Conservation (phyloP, 2,797 vertebrate species). For the Kryptolebias ocellatus region DNA sequence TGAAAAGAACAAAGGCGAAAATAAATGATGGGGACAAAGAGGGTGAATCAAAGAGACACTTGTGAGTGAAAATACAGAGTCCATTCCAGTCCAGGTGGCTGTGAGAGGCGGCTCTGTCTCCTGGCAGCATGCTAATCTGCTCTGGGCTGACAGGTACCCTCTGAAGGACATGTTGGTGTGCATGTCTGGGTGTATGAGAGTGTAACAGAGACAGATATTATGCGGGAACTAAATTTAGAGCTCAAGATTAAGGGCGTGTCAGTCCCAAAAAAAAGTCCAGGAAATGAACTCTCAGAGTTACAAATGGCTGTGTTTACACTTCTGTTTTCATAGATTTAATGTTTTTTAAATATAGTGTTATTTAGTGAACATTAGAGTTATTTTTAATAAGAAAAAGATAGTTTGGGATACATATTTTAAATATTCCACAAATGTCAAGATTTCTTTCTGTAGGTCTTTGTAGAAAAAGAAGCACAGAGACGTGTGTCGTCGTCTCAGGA, state of each 20-base stretch:
- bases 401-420: too few relatives aligned
- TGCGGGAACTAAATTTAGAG: constrained; percentile 4
- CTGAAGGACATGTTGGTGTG: constrained; percentile 50
- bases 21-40: constrained; percentile 35
- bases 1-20: constrained; percentile 52
- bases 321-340: too few relatives aligned
- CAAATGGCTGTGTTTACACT: too few relatives aligned
- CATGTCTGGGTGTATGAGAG: neutral
- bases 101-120: constrained; percentile 45
- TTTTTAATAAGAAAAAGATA: too few relatives aligned
- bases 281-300: neutral
- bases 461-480: too few relatives aligned
- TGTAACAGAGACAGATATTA: neutral
- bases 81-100: constrained; percentile 68
- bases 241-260: neutral
- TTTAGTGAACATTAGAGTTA: too few relatives aligned
- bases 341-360: too few relatives aligned
- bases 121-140: constrained; percentile 63
- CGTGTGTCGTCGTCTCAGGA: too few relatives aligned
- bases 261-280: neutral
- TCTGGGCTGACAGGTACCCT: constrained; percentile 64
- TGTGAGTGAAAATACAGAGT: constrained; percentile 59
- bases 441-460: too few relatives aligned
- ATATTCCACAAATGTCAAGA: too few relatives aligned
- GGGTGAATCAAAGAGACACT: constrained; percentile 52